Percentiles rank a stretch among this genome's conserved stretches.
These are phyloP conservation scores for Calidris pugnax DNA, from an alignment of 2,113 vertebrate species.

Conservation along the genomic window DNA sequence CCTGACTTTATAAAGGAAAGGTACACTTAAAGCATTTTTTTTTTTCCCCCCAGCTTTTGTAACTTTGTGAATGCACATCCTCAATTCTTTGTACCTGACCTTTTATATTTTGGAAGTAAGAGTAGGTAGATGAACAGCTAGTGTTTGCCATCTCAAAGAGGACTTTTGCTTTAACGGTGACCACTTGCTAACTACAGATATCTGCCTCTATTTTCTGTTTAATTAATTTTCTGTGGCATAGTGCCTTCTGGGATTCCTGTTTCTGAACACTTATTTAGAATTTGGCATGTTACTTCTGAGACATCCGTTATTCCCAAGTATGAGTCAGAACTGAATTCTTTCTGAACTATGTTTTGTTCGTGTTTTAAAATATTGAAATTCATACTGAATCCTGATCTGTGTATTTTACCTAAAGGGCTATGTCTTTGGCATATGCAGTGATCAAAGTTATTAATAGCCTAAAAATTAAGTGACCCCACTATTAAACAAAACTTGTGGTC, in stretches of 20 bases:
- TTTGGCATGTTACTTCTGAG: not conserved
- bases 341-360: not conserved
- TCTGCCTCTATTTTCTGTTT: not conserved
- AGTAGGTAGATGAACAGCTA: not conserved
- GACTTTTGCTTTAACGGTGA: not conserved
- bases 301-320: not conserved
- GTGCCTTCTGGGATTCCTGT: not conserved
- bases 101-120: not conserved
- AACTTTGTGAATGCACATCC: not conserved
- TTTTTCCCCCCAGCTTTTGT: not conserved
- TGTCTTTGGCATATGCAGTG: not conserved
- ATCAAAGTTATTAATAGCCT: not conserved
- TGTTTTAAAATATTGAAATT: not conserved
- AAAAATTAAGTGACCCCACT: not conserved
- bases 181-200: not conserved
- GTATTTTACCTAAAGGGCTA: not conserved
- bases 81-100: not conserved
- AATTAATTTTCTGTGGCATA: not conserved
- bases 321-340: not conserved
- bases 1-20: not conserved
- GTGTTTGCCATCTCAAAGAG: not conserved
- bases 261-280: not conserved
- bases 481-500: not conserved
- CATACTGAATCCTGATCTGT: not conserved
- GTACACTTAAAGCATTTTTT: not conserved